Evolutionary conservation across 1,140 invertebrate species (phyloP).

Genomic region (Brachionus manjavacas): DNA sequence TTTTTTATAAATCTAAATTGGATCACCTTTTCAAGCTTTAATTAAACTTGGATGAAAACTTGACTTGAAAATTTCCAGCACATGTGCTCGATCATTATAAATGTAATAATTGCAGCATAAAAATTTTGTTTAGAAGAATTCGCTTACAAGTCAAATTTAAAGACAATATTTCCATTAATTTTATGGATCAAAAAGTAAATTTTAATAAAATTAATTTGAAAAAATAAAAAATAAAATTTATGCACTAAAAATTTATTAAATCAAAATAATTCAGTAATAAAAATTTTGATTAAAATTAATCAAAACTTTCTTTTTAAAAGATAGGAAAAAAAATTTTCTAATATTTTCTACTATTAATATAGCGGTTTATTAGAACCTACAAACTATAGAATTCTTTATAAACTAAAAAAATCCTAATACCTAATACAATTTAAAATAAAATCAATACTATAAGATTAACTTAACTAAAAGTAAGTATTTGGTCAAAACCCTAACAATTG

Average conservation of each 20-base stretch:
- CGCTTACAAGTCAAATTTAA: no score
- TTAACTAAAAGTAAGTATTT: background rate
- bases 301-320: background rate
- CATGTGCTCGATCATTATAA: no score
- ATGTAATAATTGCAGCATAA: no score
- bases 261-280: background rate
- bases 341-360: background rate
- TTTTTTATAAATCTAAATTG: no score
- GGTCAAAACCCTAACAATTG: background rate
- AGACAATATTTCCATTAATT: background rate
- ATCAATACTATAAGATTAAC: background rate
- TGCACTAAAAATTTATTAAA: background rate
- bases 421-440: background rate
- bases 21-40: no score
- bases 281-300: background rate
- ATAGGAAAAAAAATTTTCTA: conserved; percentile 7
- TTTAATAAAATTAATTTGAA: background rate
- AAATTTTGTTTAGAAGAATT: no score
- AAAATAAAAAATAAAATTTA: background rate
- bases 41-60: no score
- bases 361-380: conserved; percentile 31
- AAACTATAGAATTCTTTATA: conserved; percentile 16
- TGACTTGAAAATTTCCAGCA: no score
- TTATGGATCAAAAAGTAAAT: no score
- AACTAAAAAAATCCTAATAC: conserved; percentile 34